Evolutionary conservation across 2,113 vertebrate species (phyloP), one percentile per base, ranked within the genome.

Genomic region (Protomyctophum bolini): DNA sequence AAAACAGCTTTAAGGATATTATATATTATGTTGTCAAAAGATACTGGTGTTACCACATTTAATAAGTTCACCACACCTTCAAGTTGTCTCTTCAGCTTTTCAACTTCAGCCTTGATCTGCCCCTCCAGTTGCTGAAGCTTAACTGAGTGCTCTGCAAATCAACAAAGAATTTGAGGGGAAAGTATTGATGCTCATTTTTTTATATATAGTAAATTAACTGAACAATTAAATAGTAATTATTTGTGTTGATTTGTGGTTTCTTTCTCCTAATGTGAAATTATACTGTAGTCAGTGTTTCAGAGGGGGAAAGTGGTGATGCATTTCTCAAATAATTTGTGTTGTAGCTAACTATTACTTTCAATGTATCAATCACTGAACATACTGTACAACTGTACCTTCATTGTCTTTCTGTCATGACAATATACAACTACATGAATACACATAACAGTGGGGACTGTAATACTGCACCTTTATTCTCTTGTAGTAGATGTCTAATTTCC

Each of bases 401-500:
- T 15, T 63, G 46, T 63, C 11, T 63, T 1, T 68, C 60, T 63
- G 41, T n/a, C 51, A 10, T 11, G 15, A 50, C 49, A 66, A 41
- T 4, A 41, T 41, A 41, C 33, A 41, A 41, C 33, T 41, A 41
- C 3, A 6, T 41, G 3, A 41, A 41, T 41, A 41, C 33, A 41
- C 3, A 41, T 4, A 55, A 55, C 52, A 14, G 11, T 55, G 52
- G 9, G 21, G 14, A 14, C 52, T 12, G 52, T 12, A 54, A 33
- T 10, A 50, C 55, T 58, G 4, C 71, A 83, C 78, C 83, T 63
- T 85, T 51, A 6, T 70, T 81, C n/a, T 83, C 70, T 62, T 2
- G 74, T 70, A 80, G 68, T 59, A 84, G 48, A 59, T 79, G 49
- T 15, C 8, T 75, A 6, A 79, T 50, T 73, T 84, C 77, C 56